These are phyloP conservation scores for Drosophila santomea DNA, from an alignment of 1,140 invertebrate genomes.

Conservation along the genomic window DNA sequence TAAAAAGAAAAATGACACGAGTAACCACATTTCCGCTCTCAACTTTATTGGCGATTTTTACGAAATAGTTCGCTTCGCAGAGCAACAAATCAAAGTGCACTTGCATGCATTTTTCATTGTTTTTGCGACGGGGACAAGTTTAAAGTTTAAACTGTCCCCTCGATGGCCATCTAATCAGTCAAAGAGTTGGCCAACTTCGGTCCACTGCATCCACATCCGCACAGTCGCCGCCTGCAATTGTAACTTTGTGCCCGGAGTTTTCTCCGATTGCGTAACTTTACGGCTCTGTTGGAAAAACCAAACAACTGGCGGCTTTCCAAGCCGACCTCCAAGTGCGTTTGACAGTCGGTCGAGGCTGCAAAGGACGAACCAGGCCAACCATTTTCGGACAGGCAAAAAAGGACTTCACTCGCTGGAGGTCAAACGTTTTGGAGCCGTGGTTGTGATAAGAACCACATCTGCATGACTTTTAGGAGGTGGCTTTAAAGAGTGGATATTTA, in stretches of 20 bases:
- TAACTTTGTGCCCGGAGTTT: slow-evolving; percentile 52
- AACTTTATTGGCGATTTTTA: slow-evolving; percentile 10
- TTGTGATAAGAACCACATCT: no score
- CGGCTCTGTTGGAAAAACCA: slow-evolving; percentile 4
- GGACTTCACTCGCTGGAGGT: neutral
- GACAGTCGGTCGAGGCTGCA: slow-evolving; percentile 55
- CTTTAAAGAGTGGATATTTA: neutral
- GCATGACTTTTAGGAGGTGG: neutral
- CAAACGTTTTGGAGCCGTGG: neutral
- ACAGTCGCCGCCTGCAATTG: slow-evolving; percentile 41
- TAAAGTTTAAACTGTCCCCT: slow-evolving; percentile 34
- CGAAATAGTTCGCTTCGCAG: neutral
- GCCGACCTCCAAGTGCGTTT: slow-evolving; percentile 62
- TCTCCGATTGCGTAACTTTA: slow-evolving; percentile 62
- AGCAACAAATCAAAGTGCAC: slow-evolving; percentile 29
- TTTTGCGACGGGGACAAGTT: slow-evolving; percentile 19
- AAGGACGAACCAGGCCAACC: slow-evolving; percentile 56
- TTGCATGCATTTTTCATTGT: slow-evolving; percentile 36
- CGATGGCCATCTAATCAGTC: slow-evolving; percentile 64
- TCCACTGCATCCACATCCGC: slow-evolving; percentile 15
- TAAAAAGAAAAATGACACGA: neutral
- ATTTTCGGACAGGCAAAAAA: slow-evolving; percentile 58
- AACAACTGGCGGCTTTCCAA: slow-evolving; percentile 67
- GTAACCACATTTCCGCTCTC: slow-evolving; percentile 3
- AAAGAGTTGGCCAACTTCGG: slow-evolving; percentile 58